Percentiles rank a stretch among this genome's conserved stretches.
Evolutionary conservation across 2,113 vertebrate genomes (phyloP).

Genomic region (Anarrhichthys ocellatus): DNA sequence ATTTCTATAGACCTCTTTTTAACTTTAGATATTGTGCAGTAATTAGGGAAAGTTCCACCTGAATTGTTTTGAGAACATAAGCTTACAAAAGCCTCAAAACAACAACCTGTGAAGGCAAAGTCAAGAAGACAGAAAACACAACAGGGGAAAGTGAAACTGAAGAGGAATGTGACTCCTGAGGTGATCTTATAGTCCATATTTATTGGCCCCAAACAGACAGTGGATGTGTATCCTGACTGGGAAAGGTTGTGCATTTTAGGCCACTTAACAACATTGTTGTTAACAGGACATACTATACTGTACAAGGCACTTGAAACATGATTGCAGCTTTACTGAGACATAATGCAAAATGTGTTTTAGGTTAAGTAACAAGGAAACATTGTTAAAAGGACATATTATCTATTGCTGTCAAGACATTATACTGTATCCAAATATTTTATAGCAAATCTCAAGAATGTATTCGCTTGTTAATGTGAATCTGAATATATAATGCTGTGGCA

Average conservation of each 20-base stretch:
- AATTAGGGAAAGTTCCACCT: neutral
- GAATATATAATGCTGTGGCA: neutral
- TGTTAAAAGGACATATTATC: neutral
- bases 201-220: neutral
- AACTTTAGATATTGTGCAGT: neutral
- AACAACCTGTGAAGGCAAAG: too few species aligned
- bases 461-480: neutral
- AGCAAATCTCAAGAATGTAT: neutral
- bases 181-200: too few species aligned
- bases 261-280: neutral
- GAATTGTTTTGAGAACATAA: neutral
- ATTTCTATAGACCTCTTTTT: neutral
- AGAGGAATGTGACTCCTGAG: too few species aligned
- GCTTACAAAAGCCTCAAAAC: neutral
- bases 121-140: too few species aligned
- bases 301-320: neutral
- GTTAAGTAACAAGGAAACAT: neutral
- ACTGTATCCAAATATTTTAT: neutral
- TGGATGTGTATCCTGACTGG: neutral
- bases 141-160: too few species aligned
- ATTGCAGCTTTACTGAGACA: neutral
- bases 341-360: neutral
- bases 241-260: neutral
- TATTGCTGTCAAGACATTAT: neutral
- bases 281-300: neutral